Evolutionary conservation across 2,797 vertebrate species (phyloP).

Genomic region (Ctenochaetus hawaiiensis): DNA sequence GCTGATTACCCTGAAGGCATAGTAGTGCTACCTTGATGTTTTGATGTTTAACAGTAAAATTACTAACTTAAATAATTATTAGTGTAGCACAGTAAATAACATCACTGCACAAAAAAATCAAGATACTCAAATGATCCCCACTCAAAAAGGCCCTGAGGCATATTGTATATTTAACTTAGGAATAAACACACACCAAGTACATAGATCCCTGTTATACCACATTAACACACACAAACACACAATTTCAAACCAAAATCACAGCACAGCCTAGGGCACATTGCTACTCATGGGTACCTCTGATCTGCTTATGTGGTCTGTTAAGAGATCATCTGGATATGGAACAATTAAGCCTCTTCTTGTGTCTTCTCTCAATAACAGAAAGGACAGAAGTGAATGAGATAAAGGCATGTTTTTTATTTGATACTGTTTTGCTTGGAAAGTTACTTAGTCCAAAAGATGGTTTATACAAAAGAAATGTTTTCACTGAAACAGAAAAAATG

Average conservation of each 20-base stretch:
- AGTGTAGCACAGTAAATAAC: slow-evolving; percentile 34
- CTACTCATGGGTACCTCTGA: slow-evolving; percentile 22
- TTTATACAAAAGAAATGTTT: not conserved
- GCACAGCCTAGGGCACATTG: slow-evolving; percentile 15
- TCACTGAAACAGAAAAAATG: not conserved
- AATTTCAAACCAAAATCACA: slow-evolving; percentile 22
- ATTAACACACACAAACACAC: slow-evolving; percentile 4
- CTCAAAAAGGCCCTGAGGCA: slow-evolving; percentile 24
- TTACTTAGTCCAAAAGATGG: slow-evolving; percentile 2
- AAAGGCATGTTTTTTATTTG: not conserved
- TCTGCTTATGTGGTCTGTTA: slow-evolving; percentile 26
- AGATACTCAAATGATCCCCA: slow-evolving; percentile 32
- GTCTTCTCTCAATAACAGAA: too few species aligned
- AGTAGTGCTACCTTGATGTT: slow-evolving; percentile 31
- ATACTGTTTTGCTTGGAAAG: slow-evolving; percentile 1
- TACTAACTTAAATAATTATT: slow-evolving; percentile 33
- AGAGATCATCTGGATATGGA: too few species aligned
- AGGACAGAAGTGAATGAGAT: too few species aligned
- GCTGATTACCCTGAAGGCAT: slow-evolving; percentile 46
- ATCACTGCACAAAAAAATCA: slow-evolving; percentile 23
- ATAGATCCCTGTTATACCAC: not conserved
- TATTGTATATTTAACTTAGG: not conserved
- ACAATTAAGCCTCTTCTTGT: too few species aligned
- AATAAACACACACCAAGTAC: slow-evolving; percentile 10
- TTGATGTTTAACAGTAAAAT: slow-evolving; percentile 41